Percentiles rank a stretch among this genome's conserved stretches.
phyloP scores from a whole-genome alignment of 2,797 vertebrate genomes.

The Chrosomus eos region DNA sequence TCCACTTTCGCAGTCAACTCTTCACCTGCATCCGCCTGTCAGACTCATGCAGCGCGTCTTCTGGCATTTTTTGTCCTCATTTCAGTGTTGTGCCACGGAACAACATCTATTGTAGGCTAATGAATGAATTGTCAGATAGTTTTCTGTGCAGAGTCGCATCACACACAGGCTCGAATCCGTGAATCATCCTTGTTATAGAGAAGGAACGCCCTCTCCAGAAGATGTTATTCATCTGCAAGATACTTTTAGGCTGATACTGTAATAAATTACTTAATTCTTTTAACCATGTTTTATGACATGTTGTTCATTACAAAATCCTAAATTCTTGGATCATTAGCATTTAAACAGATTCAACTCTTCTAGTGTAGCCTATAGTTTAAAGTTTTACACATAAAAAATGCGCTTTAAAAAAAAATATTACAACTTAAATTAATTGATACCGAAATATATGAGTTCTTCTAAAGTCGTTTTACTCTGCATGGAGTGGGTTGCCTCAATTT shows the following conservation, averaged over 20 bases:
- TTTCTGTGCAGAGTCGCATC: slow-evolving; percentile 28
- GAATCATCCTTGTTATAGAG: slow-evolving; percentile 39
- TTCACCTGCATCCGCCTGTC: slow-evolving; percentile 48
- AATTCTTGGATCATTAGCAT: background rate
- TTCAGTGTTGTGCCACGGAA: background rate
- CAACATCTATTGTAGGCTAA: background rate
- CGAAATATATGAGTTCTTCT: background rate
- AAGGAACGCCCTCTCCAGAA: slow-evolving; percentile 43
- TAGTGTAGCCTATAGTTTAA: background rate
- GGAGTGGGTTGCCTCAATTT: background rate
- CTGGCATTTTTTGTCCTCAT: slow-evolving; percentile 13
- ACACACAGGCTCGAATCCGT: slow-evolving; percentile 11
- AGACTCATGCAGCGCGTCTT: slow-evolving; percentile 21
- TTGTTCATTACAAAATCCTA: background rate
- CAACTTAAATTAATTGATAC: too few species aligned
- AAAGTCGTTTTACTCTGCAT: background rate
- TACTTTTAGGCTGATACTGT: slow-evolving; percentile 9
- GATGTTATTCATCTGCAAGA: slow-evolving; percentile 28
- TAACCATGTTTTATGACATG: background rate
- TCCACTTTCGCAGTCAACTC: slow-evolving; percentile 51
- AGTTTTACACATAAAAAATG: background rate
- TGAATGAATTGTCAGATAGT: slow-evolving; percentile 21
- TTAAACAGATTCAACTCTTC: background rate
- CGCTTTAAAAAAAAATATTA: too few species aligned
- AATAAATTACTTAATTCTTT: background rate